Base-by-base conservation (phyloP, 2,888 invertebrate genomes). In the Anoncus sp. region DNA sequence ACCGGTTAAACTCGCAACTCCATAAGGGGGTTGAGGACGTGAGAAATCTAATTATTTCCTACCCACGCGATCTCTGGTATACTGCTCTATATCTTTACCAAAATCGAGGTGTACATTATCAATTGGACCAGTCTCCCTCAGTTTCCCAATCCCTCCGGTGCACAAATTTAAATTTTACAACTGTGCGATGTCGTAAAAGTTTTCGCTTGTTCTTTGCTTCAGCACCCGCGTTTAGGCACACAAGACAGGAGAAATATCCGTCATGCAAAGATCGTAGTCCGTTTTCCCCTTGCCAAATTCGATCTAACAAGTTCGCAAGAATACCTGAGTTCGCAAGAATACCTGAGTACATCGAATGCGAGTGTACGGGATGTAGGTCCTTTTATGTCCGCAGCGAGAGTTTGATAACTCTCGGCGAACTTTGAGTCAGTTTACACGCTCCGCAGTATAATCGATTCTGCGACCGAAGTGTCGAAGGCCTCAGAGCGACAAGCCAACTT, bases 381-480 rank as follows among this genome's bases (percentile, higher is more conserved):
- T 24, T 27, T 45, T 55, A 20, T n/a, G 2, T 9, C 27, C 20
- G 6, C n/a, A 16, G 18, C n/a, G 9, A 12, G n/a, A 27, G 57
- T 38, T 55, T 6, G 16, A 43, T 24, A 24, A 60, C 51, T 60
- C 20, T 43, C 59, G 59, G 43, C 16, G 20, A 53, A 66, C 51
- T 74, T 66, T 43, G 6, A 3, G 35, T 6, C 2, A 47, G 27
- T 67, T 43, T 60, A 60, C 51, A 67, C 49, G 57, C 65, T 66
- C 22, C 49, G 40, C 47, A n/a, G 70, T 60, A 60, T 60, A 70
- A 70, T 70, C 60, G 60, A 70, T 60, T 67, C 40, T 14, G 22
- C 43, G 31, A 31, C 40, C 22, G 40, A 67, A 60, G 60, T 18
- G 53, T 67, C 31, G 31, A 47, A 65, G 38, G 24, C 16, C 10